Evolutionary conservation across 2,888 invertebrate genomes (phyloP).

Genomic region (Brachypterus glaber): DNA sequence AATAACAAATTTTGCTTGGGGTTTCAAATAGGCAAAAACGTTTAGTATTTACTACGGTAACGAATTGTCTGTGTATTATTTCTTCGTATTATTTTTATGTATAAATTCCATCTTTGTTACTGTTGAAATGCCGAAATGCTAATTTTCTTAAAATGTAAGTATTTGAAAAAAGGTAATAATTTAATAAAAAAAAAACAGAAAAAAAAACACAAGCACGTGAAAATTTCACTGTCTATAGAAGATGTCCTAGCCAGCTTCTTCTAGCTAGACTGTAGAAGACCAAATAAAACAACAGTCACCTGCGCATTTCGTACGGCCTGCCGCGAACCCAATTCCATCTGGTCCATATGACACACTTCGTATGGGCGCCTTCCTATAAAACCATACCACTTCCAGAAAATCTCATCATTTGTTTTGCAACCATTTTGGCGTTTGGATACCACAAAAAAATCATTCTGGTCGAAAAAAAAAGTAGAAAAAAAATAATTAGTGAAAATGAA

Average conservation of each 20-base stretch:
- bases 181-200: too few relatives aligned
- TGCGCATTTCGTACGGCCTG: slow-evolving; percentile 17
- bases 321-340: slow-evolving; percentile 38
- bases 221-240: slow-evolving; percentile 34
- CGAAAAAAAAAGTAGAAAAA: slow-evolving; percentile 8
- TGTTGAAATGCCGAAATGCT: too few relatives aligned
- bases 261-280: slow-evolving; percentile 24
- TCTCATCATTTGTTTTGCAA: slow-evolving; percentile 38
- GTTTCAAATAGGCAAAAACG: too few relatives aligned
- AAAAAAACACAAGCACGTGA: too few relatives aligned
- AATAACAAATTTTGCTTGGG: too few relatives aligned
- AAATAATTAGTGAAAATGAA: slow-evolving; percentile 29
- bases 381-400: slow-evolving; percentile 34
- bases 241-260: slow-evolving; percentile 17
- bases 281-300: slow-evolving; percentile 24
- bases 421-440: slow-evolving; percentile 15
- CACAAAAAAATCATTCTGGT: not conserved
- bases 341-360: slow-evolving; percentile 40
- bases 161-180: too few relatives aligned
- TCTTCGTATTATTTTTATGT: too few relatives aligned
- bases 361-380: slow-evolving; percentile 34
- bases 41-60: too few relatives aligned
- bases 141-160: too few relatives aligned
- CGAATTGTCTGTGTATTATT: too few relatives aligned
- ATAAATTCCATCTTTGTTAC: too few relatives aligned